Percentiles rank a stretch among this genome's conserved stretches.
Evolutionary conservation across 2,113 vertebrate genomes (phyloP).

Genomic region (Manacus vitellinus): DNA sequence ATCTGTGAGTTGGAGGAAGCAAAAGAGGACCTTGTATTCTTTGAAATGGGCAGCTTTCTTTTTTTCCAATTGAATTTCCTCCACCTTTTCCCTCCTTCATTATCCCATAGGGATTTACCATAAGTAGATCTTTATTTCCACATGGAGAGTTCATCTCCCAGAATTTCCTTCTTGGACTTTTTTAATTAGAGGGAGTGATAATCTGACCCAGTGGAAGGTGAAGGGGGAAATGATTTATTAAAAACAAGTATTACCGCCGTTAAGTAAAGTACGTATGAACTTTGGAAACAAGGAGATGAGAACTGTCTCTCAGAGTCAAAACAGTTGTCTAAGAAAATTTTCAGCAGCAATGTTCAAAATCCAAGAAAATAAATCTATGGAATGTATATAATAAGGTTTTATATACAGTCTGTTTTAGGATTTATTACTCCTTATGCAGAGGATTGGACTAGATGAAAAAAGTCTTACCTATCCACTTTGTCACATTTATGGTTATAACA

Average conservation of each 20-base stretch:
- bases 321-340: background rate
- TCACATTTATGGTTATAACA: background rate
- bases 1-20: background rate
- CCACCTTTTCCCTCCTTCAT: background rate
- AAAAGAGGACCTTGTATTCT: background rate
- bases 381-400: background rate
- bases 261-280: background rate
- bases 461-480: background rate
- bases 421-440: background rate
- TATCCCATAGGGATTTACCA: background rate
- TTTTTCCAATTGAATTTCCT: background rate
- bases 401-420: background rate
- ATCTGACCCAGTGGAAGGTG: background rate
- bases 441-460: background rate
- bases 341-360: background rate
- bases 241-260: background rate
- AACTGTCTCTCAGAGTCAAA: background rate
- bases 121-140: slow-evolving; percentile 17
- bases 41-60: background rate
- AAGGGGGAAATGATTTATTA: background rate
- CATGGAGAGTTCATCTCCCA: slow-evolving; percentile 21
- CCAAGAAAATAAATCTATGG: background rate
- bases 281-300: background rate
- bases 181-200: slow-evolving; percentile 36
- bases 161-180: slow-evolving; percentile 27